A percentile compares a stretch with the other conserved stretches of the same genome.
These are phyloP conservation scores for Sterna hirundo DNA, from an alignment of 2,113 vertebrate genomes.

Conservation along the genomic window DNA sequence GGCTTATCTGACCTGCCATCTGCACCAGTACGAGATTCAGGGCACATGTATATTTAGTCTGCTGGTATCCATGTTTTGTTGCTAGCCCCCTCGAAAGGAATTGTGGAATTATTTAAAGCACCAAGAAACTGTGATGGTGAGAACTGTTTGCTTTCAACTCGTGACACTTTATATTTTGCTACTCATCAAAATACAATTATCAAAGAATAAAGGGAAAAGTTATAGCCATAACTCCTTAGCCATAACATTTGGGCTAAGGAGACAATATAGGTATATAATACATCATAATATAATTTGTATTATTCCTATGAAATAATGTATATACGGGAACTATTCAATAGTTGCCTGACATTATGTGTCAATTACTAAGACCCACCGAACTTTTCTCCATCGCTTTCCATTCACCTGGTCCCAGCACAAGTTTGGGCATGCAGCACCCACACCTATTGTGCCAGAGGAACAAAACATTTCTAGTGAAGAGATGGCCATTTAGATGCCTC, in stretches of 20 bases:
- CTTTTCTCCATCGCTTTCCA: background rate
- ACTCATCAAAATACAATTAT: background rate
- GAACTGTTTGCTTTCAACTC: background rate
- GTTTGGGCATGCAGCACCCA: background rate
- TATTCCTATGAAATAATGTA: background rate
- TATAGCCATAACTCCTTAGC: background rate
- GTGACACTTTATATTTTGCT: background rate
- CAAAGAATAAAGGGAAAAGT: background rate
- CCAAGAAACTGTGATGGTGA: background rate
- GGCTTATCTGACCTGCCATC: background rate
- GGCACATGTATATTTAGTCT: background rate
- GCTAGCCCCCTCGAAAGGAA: background rate
- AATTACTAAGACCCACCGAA: background rate
- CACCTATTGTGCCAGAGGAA: background rate
- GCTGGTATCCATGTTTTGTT: background rate
- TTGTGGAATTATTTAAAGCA: background rate
- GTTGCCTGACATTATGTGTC: background rate
- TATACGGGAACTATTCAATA: background rate
- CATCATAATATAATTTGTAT: background rate
- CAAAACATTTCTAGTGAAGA: background rate
- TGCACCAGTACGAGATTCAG: background rate
- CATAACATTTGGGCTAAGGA: background rate
- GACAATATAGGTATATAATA: background rate
- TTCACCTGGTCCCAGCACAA: background rate
- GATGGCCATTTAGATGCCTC: accelerated